Evolutionary conservation across 2,113 vertebrate species (phyloP), one percentile per base, ranked within the genome.

Genomic region (Salvelinus sp.): DNA sequence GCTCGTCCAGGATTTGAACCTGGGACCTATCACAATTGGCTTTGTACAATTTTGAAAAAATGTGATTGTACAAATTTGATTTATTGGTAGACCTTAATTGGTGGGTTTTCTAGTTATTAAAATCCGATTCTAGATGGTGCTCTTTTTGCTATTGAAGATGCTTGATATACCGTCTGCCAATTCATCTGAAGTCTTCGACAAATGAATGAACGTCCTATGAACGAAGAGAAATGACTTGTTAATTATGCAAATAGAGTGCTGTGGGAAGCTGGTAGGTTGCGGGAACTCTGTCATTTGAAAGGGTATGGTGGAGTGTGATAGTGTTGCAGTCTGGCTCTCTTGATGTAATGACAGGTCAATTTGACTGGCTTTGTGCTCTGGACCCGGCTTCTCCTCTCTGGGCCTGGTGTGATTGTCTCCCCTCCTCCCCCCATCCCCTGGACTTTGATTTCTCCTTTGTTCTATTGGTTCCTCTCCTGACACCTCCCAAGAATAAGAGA

Each of bases 401-500:
- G 89, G 91, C 87, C 85, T 91, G 91, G 93, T 93, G 92, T 89
- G 91, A 84, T 82, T 87, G 81, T 86, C 77, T 81, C 75, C 57
- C 82, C 85, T 94, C 92, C 80, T 88, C 75, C 88, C 84, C 81
- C 75, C 90, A 82, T 90, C 90, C 89, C 94, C 93, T 95, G 94
- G 95, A 95, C 94, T 96, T 96, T 89, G 88, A 93, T 94, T 94
- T 94, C 91, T 90, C 94, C 92, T 97, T 98, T 98, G 96, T 98
- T 95, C 92, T 79, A 30, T 77, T 90, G 93, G 94, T 94, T 95
- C 93, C 91, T 94, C 94, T 92, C 90, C 92, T 96, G 94, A 95
- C 95, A 78, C 93, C 91, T 94, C 91, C 90, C 94, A 95, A 98
- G 96, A 98, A 96, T 96, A 96, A 97, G 93, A 93, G 95, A 97